Conservation (phyloP, 2,888 invertebrate species). For the Strigamia maritima region DNA sequence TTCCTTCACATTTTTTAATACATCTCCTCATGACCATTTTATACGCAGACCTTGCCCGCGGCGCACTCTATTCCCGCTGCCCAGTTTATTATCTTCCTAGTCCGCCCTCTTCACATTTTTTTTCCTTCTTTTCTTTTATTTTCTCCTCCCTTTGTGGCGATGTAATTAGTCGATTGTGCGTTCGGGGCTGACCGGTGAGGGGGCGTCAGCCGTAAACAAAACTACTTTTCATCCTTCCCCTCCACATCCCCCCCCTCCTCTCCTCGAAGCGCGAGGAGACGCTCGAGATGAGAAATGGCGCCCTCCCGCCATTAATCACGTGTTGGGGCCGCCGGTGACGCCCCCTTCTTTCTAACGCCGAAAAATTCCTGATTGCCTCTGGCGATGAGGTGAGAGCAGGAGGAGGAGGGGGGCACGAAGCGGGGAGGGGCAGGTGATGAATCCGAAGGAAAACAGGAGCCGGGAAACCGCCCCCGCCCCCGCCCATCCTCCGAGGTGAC, state of each 20-base stretch:
- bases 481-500: neutral
- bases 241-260: neutral
- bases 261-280: neutral
- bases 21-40: neutral
- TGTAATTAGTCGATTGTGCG: constrained; percentile 31
- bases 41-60: neutral
- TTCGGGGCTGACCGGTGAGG: constrained; percentile 9
- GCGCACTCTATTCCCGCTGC: neutral
- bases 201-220: constrained; percentile 14
- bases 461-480: constrained; percentile 3
- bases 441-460: constrained; percentile 11
- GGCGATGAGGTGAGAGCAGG: constrained; percentile 9
- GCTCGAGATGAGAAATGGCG: constrained; percentile 23
- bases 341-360: constrained; percentile 6
- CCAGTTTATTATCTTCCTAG: constrained; percentile 17
- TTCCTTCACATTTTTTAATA: neutral
- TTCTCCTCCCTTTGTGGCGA: constrained; percentile 26
- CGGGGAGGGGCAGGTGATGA: constrained; percentile 13
- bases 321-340: constrained; percentile 20
- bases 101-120: neutral
- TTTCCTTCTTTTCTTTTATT: constrained; percentile 22
- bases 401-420: neutral
- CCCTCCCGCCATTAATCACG: constrained; percentile 23
- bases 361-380: constrained; percentile 13
- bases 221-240: constrained; percentile 20